Base-by-base conservation (phyloP, 2,113 vertebrate species). In the Carassius auratus region DNA sequence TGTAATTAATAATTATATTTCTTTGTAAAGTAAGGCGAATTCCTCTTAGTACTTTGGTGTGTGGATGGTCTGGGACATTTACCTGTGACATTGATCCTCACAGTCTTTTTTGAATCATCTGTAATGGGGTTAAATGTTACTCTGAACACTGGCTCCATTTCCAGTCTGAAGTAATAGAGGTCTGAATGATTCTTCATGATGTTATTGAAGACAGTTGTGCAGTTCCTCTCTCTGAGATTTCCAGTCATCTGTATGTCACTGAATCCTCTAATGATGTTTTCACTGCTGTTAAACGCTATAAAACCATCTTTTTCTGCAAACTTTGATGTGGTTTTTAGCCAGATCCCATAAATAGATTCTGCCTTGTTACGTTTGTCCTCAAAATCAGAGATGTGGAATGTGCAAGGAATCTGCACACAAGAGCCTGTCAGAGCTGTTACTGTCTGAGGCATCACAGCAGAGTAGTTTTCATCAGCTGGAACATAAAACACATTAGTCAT, bases 381-480 rank as follows among this genome's bases (percentile, higher is more conserved):
- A 26, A 5, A 3, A 42, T 21, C 0, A 7, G 33, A 8, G 33
- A 21, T 0, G 0, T 10, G n/a, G 26, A 88, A 93, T 57, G 8
- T 76, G 81, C 92, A 93, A 26, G 91, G 90, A 42, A 92, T 91
- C 68, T 26, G 64, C 59, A 91, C 50, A 87, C 91, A 93, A 5
- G 91, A 90, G 83, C 88, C 92, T 26, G 30, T 87, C 76, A 91
- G 81, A 64, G 84, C 90, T 14, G 86, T 52, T 55, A 90, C 62
- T 10, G 13, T 21, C 10, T 42, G 2, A 23, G 88, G 90, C 15
- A 84, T 17, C 17, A 23, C 0, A 0, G 77, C 82, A 42, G 10
- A 68, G 30, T 59, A 79, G 5, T 1, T 10, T n/a, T 1, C 2
- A 19, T 23, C n/a, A 68, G 30, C 76, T 79, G 74, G n/a, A 85